phyloP scores from a whole-genome alignment of 2,113 vertebrate species.

The Seriola aureovittata region DNA sequence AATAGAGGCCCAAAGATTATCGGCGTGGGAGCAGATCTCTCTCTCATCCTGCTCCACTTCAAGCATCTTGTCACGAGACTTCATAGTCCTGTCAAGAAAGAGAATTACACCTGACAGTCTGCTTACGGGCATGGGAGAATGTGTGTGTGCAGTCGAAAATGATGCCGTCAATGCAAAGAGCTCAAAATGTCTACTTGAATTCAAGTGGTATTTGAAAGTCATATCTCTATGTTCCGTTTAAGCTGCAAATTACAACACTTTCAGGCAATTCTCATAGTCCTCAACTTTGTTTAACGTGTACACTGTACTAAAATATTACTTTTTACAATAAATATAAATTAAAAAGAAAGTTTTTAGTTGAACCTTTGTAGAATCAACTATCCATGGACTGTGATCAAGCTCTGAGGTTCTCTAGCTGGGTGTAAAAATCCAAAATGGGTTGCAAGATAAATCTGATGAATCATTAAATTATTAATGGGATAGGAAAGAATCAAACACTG shows the following conservation, averaged over 20 bases:
- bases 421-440: background rate
- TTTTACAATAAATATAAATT: background rate
- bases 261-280: background rate
- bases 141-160: constrained; percentile 53
- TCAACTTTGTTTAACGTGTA: background rate
- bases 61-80: constrained; percentile 69
- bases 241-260: background rate
- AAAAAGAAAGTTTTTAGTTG: background rate
- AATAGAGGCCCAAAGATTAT: constrained; percentile 70
- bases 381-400: background rate
- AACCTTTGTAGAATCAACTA: background rate
- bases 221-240: constrained; percentile 6
- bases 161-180: constrained; percentile 43
- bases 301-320: background rate
- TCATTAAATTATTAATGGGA: background rate
- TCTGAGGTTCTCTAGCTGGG: background rate
- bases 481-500: background rate
- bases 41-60: constrained; percentile 63
- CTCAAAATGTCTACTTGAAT: constrained; percentile 31
- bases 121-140: constrained; percentile 49
- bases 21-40: constrained; percentile 56
- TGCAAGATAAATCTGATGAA: background rate
- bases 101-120: constrained; percentile 73
- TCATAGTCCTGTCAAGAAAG: constrained; percentile 68
- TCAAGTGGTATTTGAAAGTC: constrained; percentile 17